Base-by-base conservation (phyloP, 2,888 invertebrate genomes). In the Nudaria mundana region DNA sequence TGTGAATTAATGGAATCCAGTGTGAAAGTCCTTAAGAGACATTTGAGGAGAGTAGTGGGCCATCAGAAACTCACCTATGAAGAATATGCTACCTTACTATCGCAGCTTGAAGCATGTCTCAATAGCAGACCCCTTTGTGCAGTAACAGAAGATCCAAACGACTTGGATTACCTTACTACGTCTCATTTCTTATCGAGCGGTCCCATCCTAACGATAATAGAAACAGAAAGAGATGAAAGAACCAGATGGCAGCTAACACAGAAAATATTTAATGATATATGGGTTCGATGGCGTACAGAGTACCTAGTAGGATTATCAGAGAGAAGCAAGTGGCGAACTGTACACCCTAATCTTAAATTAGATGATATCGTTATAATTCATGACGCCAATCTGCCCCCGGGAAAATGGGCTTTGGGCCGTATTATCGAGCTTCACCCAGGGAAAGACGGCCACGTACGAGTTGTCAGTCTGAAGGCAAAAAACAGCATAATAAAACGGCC, bases 191-290 rank as follows among this genome's bases (percentile, higher is more conserved):
- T 58, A 12, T 23, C 41, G 3, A 37, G 57, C 6, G 44, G 53
- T 3, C 40, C 56, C 0, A 31, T 24, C 7, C 10, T 59, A 6
- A 53, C 41, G n/a, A 23, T 54, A 2, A 29, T 43, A 10, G 49
- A 52, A 37, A 52, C 54, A 7, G 48, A 52, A 40, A 34, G 16
- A 24, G 55, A 56, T 26, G 5, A 42, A 15, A 22, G 56, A 29
- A 58, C 55, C 10, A 18, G 59, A 7, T 62, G 64, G 60, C 47
- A 49, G 1, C 24, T 55, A n/a, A 48, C 48, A 1, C 49, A 59
- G 30, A 51, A 54, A 24, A 50, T 59, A 26, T 40, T 39, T 5
- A 29, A 48, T 15, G 53, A 56, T 15, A 33, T 58, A n/a, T 63
- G 55, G 56, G 5, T 4, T 4, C 18, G 18, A 4, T 18, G 3